These are phyloP conservation scores for Antechinus stuartii DNA, from an alignment of 2,113 vertebrate species.

Conservation along the genomic window DNA sequence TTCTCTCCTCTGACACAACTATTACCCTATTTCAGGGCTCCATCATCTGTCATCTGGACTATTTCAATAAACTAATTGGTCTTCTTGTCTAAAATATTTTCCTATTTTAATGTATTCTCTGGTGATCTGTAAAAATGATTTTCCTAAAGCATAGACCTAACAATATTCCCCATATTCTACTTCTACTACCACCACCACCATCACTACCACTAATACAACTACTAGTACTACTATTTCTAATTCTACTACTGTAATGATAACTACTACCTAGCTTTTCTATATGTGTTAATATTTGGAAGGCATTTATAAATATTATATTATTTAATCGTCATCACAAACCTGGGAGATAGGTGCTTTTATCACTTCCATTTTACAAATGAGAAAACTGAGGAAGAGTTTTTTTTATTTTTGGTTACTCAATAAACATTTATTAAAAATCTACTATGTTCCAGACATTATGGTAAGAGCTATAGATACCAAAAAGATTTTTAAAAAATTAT, in stretches of 20 bases:
- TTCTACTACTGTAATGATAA: neutral
- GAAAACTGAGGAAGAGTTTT: neutral
- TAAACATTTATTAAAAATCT: too few relatives aligned
- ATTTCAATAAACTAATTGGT: neutral
- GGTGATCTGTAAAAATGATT: neutral
- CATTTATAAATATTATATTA: neutral
- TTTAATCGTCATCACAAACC: neutral
- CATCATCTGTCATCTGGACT: neutral
- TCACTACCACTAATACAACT: too few relatives aligned
- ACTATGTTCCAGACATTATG: too few relatives aligned
- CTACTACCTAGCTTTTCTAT: neutral
- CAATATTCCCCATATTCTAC: neutral
- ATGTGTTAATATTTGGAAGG: neutral
- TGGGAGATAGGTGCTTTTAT: too few relatives aligned
- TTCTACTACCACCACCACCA: neutral
- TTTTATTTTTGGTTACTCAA: neutral
- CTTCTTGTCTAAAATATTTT: neutral
- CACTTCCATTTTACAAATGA: neutral
- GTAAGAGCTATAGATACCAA: neutral
- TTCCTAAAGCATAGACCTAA: neutral
- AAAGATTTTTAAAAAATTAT: neutral
- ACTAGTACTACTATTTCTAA: neutral
- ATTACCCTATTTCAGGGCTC: neutral
- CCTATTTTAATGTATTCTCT: neutral
- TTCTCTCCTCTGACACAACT: neutral